Evolutionary conservation across 2,888 invertebrate genomes (phyloP).

Genomic region (Stenodema calcarata): DNA sequence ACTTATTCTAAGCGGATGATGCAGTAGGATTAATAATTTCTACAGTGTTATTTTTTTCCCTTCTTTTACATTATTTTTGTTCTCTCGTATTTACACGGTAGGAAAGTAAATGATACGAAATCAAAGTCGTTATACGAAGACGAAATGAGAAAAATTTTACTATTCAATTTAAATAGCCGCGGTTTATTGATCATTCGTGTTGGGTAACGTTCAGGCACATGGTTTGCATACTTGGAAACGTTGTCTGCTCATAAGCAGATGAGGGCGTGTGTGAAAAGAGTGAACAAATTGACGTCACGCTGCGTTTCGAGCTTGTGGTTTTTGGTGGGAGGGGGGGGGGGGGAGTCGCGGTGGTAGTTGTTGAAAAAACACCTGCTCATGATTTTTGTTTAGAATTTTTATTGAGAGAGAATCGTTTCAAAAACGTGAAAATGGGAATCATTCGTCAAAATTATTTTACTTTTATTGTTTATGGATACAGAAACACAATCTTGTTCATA

Average conservation of each 20-base stretch:
- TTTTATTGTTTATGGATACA: too few species aligned
- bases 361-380: too few species aligned
- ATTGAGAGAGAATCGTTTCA: too few species aligned
- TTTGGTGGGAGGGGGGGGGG: too few species aligned
- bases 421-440: too few species aligned
- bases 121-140: not conserved
- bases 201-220: not conserved
- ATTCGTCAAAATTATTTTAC: too few species aligned
- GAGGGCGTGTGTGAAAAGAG: not conserved
- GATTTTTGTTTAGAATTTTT: too few species aligned
- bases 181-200: not conserved
- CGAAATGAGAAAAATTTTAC: not conserved
- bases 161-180: not conserved
- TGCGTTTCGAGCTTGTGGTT: too few species aligned
- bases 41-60: constrained; percentile 13
- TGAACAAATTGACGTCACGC: too few species aligned
- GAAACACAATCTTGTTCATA: too few species aligned
- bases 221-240: not conserved
- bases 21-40: constrained; percentile 17
- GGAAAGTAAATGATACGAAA: not conserved
- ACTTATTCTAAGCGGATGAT: constrained; percentile 51
- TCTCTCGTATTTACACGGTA: constrained; percentile 40
- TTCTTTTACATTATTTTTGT: not conserved
- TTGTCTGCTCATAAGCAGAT: not conserved
- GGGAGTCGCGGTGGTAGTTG: too few species aligned